Evolutionary conservation across 2,888 invertebrate genomes (phyloP).

Genomic region (Acanthosepion esculentum): DNA sequence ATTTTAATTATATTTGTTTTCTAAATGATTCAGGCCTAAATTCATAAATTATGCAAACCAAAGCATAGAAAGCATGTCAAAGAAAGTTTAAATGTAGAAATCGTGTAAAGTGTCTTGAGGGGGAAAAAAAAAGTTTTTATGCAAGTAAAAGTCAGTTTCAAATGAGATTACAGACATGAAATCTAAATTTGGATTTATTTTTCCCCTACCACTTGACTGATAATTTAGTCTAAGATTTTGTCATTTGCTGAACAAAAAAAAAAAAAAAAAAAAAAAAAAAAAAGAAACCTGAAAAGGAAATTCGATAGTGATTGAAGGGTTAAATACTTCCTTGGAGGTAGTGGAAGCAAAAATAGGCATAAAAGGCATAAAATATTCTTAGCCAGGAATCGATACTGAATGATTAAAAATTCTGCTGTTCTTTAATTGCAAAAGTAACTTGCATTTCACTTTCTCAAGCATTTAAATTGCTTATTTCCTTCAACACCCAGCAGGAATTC

Average conservation of each 20-base stretch:
- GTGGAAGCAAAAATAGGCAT: not conserved
- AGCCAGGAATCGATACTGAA: not conserved
- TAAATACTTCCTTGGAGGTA: not conserved
- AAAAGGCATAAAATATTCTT: not conserved
- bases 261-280: not conserved
- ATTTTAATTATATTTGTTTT: no score
- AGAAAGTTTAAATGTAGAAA: not conserved
- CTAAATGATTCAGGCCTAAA: no score
- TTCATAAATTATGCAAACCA: not conserved
- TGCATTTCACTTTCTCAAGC: not conserved
- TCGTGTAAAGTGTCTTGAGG: not conserved
- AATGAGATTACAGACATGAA: not conserved
- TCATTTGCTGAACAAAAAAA: not conserved
- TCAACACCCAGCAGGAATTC: not conserved
- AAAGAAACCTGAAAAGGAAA: not conserved
- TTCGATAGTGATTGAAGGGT: not conserved
- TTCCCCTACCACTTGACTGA: not conserved
- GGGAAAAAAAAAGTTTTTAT: not conserved
- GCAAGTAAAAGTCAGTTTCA: not conserved
- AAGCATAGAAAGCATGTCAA: not conserved
- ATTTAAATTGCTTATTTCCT: not conserved
- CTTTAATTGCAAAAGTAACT: conserved; percentile 18
- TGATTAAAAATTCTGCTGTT: not conserved
- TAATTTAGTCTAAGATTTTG: not conserved
- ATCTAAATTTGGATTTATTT: not conserved